Conservation (phyloP, 2,888 invertebrate species). For the Gerris lacustris region DNA sequence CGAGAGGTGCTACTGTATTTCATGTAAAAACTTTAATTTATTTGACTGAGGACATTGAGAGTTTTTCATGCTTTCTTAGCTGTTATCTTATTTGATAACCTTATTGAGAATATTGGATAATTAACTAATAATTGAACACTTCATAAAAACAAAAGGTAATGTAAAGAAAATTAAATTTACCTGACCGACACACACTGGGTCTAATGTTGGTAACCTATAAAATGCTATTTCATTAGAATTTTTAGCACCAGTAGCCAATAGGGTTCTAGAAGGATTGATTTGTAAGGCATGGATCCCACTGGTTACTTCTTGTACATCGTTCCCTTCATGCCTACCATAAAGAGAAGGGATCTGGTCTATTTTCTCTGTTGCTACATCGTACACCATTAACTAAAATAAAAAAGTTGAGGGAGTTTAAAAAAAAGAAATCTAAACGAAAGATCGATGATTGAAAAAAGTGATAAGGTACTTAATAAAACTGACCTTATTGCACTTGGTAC, state of each 20-base stretch:
- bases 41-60: no score
- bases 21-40: no score
- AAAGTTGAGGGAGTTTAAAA: constrained; percentile 3
- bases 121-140: no score
- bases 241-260: constrained; percentile 81
- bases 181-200: constrained; percentile 88
- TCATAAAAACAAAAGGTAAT: no score
- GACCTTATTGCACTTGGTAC: constrained; percentile 94
- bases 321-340: constrained; percentile 46
- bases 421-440: constrained; percentile 5
- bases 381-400: constrained; percentile 63
- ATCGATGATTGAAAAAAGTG: constrained; percentile 2
- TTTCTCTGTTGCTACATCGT: constrained; percentile 75
- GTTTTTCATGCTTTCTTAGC: no score
- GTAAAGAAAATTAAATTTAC: constrained; percentile 31
- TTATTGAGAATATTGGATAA: no score
- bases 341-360: constrained; percentile 82
- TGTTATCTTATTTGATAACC: no score
- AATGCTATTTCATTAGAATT: constrained; percentile 89
- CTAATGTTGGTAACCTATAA: constrained; percentile 79
- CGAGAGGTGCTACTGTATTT: no score
- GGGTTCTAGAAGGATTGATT: constrained; percentile 81
- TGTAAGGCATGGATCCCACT: constrained; percentile 89
- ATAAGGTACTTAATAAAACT: constrained; percentile 18
- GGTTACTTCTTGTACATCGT: constrained; percentile 47